phyloP scores from a whole-genome alignment of 2,888 invertebrate genomes.

The Marronus borbonicus region DNA sequence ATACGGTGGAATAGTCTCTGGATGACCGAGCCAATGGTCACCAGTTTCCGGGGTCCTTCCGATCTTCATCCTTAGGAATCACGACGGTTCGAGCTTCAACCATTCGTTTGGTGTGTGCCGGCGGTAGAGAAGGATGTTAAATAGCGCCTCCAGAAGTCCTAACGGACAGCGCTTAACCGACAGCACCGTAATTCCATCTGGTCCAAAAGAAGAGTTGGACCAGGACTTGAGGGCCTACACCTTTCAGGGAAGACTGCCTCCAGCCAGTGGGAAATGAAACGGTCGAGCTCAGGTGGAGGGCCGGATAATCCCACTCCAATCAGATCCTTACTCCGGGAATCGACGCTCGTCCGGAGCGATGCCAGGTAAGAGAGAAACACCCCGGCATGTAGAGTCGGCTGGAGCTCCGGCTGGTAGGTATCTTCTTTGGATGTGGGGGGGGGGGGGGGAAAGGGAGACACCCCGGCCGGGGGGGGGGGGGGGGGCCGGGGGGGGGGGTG shows the following conservation, averaged over 20 bases:
- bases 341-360: background rate
- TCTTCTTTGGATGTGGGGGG: slow-evolving; percentile 29
- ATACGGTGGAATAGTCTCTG: slow-evolving; percentile 59
- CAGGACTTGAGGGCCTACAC: background rate
- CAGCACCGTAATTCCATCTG: background rate
- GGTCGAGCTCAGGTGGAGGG: background rate
- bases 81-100: background rate
- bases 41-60: slow-evolving; percentile 39
- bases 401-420: background rate
- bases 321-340: background rate
- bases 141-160: background rate
- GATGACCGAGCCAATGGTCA: slow-evolving; percentile 59
- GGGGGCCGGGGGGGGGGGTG: too few species aligned
- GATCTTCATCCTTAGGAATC: background rate
- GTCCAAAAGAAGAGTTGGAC: background rate
- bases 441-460: too few species aligned
- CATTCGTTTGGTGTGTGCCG: background rate
- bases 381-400: background rate
- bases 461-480: too few species aligned
- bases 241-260: background rate
- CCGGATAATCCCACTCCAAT: background rate
- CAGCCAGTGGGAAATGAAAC: background rate
- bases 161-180: background rate
- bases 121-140: background rate
- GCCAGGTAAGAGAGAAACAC: background rate